Percentiles rank a stretch among this genome's conserved stretches.
Conservation (phyloP, 2,888 invertebrate genomes). For the Diachrysia chrysitis region DNA sequence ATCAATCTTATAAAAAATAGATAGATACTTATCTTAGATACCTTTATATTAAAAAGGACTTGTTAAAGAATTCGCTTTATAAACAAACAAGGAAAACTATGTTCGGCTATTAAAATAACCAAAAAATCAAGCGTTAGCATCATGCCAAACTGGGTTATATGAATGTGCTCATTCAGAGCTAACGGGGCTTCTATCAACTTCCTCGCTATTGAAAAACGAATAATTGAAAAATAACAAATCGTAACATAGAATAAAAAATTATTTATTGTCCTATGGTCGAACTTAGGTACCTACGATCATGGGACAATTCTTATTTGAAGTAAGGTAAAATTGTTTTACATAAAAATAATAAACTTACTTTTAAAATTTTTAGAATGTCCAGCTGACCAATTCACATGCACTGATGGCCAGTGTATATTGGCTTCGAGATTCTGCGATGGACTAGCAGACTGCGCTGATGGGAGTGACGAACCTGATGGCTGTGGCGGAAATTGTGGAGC, state of each 20-base stretch:
- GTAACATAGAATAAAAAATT: neutral
- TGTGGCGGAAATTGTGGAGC: constrained; percentile 88
- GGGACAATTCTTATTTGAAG: no score
- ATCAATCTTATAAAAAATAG: neutral
- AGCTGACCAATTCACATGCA: constrained; percentile 87
- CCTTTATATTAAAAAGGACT: no score
- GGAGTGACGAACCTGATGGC: constrained; percentile 91
- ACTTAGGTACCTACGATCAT: no score
- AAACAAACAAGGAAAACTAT: neutral
- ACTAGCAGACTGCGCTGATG: constrained; percentile 90
- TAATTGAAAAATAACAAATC: constrained; percentile 23
- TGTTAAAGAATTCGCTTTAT: neutral
- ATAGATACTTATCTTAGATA: no score
- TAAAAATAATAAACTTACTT: neutral
- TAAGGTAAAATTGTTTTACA: no score
- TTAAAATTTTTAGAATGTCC: constrained; percentile 78
- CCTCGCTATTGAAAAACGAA: constrained; percentile 61
- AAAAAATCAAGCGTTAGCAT: constrained; percentile 59
- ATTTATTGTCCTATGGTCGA: no score
- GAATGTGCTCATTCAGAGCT: constrained; percentile 75
- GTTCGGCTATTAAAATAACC: neutral
- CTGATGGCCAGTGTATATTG: constrained; percentile 91
- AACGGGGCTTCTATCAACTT: constrained; percentile 74
- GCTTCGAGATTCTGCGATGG: constrained; percentile 92
- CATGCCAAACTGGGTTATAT: constrained; percentile 74